Conservation (phyloP, 2,113 vertebrate genomes). For the Alligator sinensis region DNA sequence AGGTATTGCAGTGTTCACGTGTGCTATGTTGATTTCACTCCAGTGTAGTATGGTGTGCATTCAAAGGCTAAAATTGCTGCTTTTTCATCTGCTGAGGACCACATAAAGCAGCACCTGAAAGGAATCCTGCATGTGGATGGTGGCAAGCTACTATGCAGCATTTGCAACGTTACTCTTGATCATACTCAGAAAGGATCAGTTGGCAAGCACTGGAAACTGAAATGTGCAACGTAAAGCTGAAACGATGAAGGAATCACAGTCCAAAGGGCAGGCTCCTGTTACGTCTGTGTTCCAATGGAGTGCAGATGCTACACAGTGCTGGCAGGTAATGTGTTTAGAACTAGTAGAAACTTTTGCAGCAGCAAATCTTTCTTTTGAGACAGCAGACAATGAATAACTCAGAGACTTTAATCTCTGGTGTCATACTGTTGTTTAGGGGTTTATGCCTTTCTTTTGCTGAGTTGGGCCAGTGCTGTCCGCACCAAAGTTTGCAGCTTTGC, state of each 20-base stretch:
- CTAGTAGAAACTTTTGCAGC: conserved; percentile 25
- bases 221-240: background rate
- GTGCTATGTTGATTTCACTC: background rate
- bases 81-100: conserved; percentile 38
- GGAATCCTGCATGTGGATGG: background rate
- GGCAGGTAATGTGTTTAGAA: conserved; percentile 30
- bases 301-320: conserved; percentile 46
- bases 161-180: background rate
- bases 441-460: background rate
- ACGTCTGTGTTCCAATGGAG: background rate
- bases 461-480: background rate
- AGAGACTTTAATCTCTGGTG: background rate
- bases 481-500: conserved; percentile 30
- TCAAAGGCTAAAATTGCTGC: conserved; percentile 30
- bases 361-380: conserved; percentile 28
- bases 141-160: background rate
- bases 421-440: background rate
- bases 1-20: background rate
- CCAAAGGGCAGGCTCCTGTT: conserved; percentile 14
- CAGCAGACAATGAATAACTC: background rate
- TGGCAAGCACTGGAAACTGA: conserved; percentile 11
- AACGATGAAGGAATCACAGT: background rate
- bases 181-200: background rate
- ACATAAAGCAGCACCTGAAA: background rate
- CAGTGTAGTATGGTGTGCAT: accelerated